A percentile compares a stretch with the other conserved stretches of the same genome.
Conservation (phyloP, 2,888 invertebrate species). For the Anagyrus pseudococci region DNA sequence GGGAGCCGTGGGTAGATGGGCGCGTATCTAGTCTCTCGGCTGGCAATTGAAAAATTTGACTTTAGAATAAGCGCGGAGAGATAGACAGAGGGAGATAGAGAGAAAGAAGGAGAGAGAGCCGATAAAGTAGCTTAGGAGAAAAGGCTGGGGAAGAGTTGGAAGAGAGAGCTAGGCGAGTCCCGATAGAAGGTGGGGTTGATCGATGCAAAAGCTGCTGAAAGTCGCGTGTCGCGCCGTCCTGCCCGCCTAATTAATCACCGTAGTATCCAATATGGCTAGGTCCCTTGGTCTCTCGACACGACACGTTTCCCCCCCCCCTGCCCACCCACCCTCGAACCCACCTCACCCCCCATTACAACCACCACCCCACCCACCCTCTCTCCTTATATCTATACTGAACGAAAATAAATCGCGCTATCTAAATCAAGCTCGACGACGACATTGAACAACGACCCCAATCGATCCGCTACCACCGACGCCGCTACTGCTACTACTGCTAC, state of each 20-base stretch:
- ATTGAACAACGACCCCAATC: conserved; percentile 46
- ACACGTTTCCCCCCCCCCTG: conserved; percentile 28
- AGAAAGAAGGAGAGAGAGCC: no score
- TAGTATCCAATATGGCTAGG: conserved; percentile 45
- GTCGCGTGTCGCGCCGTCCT: conserved; percentile 46
- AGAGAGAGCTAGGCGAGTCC: no score
- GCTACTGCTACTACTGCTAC: no score
- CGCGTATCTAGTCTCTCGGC: no score
- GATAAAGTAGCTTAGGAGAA: conserved; percentile 19
- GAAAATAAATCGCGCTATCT: conserved; percentile 50
- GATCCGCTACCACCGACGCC: conserved; percentile 34
- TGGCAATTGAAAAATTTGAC: no score
- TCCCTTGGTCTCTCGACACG: conserved; percentile 37
- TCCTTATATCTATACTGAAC: conserved; percentile 41
- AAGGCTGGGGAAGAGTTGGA: no score
- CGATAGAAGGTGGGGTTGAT: conserved; percentile 39
- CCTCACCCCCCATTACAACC: no score
- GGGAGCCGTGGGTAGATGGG: background rate
- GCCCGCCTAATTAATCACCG: conserved; percentile 49
- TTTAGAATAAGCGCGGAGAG: no score
- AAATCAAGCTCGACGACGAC: conserved; percentile 48
- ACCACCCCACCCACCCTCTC: background rate
- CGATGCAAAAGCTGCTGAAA: conserved; percentile 42
- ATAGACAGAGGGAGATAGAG: no score
- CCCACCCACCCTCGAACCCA: no score